Evolutionary conservation across 2,113 vertebrate genomes (phyloP), one percentile per base, ranked within the genome.

Genomic region (Quiscalus mexicanus): DNA sequence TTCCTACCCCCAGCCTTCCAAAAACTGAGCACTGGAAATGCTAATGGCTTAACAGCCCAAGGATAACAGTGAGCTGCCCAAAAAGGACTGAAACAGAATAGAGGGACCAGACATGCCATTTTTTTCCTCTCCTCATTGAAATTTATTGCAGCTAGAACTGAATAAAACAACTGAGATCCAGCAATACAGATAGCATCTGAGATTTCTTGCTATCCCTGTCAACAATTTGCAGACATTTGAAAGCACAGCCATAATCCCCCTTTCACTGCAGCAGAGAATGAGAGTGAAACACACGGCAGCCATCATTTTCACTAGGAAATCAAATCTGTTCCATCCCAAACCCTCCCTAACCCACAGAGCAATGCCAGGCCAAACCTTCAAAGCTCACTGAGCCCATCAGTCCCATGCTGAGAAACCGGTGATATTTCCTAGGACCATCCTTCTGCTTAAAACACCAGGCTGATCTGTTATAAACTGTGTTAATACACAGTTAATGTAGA

Each of bases 161-260:
- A 94, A 91, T 79, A 91, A 91, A 95, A 84, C 74, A 71, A 91
- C 65, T 22, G 39, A 93, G 62, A 89, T 68, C 20, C 3, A 1
- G 53, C 82, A 94, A 85, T 87, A 84, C 41, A 87, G 90, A 96
- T 68, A 89, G 64, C 69, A 89, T 96, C 84, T 79, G 78, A 91
- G 78, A 89, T 89, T 85, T 85, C 94, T 94, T 8, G 5, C 84
- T 89, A 84, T 81, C 67, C 65, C 84, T 95, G 91, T 84, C 94
- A 96, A 96, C 90, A 97, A 75, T 84, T 71, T 91, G 49, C 58
- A 93, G 65, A 89, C 53, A 71, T 82, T 28, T 78, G 87, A 91
- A 95, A 87, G 90, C 74, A 79, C 39, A 97, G 87, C 53, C 44
- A 55, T 89, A 87, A 94, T 94, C 74, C 49, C 39, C 47, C 59